phyloP scores from a whole-genome alignment of 2,888 invertebrate species.

The Smittia aterrima region DNA sequence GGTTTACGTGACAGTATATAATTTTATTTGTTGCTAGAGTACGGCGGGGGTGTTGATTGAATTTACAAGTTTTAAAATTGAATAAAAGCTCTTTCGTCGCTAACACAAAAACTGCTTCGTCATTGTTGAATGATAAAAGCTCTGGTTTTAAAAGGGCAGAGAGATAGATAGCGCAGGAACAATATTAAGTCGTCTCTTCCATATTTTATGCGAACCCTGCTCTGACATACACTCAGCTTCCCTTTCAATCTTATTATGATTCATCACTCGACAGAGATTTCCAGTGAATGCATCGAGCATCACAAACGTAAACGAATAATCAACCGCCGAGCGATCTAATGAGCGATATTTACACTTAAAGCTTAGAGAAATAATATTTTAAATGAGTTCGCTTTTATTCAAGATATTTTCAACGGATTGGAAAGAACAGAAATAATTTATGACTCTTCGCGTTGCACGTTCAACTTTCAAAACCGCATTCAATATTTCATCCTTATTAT shows the following conservation, averaged over 20 bases:
- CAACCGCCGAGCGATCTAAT: too few relatives aligned
- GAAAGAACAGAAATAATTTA: neutral
- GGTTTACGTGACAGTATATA: conserved; percentile 24
- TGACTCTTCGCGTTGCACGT: conserved; percentile 13
- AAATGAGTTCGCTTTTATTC: too few relatives aligned
- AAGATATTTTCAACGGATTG: too few relatives aligned
- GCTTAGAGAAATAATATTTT: too few relatives aligned
- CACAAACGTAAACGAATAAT: neutral
- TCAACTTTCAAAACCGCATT: conserved; percentile 20
- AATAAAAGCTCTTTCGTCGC: conserved; percentile 26
- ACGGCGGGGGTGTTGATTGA: conserved; percentile 28
- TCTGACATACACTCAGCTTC: neutral
- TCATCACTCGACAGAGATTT: neutral
- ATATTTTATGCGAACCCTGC: neutral
- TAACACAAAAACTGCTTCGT: neutral
- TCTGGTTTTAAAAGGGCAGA: neutral
- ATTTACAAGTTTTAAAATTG: conserved; percentile 33
- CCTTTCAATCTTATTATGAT: conserved; percentile 23
- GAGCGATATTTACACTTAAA: too few relatives aligned
- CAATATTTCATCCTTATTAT: conserved; percentile 31
- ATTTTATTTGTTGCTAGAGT: conserved; percentile 30
- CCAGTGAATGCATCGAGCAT: neutral
- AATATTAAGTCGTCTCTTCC: neutral
- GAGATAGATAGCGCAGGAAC: neutral
- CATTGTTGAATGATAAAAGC: conserved; percentile 15